Percentiles rank a stretch among this genome's conserved stretches.
Conservation (phyloP, 1,140 invertebrate species). For the Bombus balteatus region DNA sequence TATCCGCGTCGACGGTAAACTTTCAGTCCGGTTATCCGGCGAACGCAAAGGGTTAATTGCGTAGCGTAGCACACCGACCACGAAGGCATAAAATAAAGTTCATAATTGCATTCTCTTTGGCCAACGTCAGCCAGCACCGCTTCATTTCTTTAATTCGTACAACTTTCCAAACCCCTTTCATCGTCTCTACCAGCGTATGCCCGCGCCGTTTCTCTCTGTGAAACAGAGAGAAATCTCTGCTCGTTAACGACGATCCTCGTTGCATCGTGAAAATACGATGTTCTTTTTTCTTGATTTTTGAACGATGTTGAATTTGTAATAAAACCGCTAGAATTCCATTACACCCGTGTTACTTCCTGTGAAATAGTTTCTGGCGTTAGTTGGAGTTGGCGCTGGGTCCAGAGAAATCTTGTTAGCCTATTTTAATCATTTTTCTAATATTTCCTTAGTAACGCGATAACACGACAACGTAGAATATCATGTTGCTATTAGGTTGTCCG, state of each 20-base stretch:
- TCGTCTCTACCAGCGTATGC: no score
- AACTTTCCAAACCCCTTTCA: constrained; percentile 4
- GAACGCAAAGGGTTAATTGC: constrained; percentile 43
- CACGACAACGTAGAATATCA: no score
- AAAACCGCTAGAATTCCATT: no score
- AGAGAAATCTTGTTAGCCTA: no score
- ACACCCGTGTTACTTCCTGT: no score
- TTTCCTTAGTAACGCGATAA: no score
- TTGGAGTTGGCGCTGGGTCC: no score
- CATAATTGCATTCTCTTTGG: constrained; percentile 45
- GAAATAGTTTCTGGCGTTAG: no score
- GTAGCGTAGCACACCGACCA: background rate
- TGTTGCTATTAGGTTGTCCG: no score
- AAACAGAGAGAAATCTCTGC: background rate
- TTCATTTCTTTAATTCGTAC: constrained; percentile 41
- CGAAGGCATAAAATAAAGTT: constrained; percentile 38
- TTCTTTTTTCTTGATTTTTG: background rate
- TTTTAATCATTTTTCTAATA: no score
- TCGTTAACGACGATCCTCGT: background rate
- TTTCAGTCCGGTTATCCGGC: constrained; percentile 8
- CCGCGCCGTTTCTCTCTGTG: background rate
- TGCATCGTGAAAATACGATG: background rate
- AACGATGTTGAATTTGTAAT: no score
- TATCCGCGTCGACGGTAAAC: constrained; percentile 14
- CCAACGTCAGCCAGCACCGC: background rate